A percentile compares a stretch with the other conserved stretches of the same genome.
These are phyloP conservation scores for Spilosoma lubricipeda DNA, from an alignment of 2,888 invertebrate species.

Conservation along the genomic window DNA sequence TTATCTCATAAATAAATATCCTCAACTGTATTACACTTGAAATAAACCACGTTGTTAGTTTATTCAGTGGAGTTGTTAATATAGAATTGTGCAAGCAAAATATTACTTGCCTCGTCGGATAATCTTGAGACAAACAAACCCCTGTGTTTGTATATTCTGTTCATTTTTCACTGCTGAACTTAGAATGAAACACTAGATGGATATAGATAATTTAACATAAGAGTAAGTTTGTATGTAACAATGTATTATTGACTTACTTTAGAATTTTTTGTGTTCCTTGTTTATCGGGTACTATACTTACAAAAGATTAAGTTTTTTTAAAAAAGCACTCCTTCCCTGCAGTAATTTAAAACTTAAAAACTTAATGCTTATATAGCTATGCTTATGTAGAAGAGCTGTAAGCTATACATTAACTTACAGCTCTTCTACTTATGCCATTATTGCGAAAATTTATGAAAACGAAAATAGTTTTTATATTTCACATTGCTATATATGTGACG, in stretches of 20 bases:
- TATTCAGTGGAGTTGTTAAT: constrained; percentile 1
- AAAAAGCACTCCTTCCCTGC: too few relatives aligned
- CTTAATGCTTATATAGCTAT: too few relatives aligned
- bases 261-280: neutral
- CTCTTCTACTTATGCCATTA: too few relatives aligned
- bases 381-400: too few relatives aligned
- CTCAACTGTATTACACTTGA: neutral
- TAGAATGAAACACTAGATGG: neutral
- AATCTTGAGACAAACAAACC: neutral
- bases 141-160: neutral
- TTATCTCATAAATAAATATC: neutral
- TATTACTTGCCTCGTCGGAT: neutral
- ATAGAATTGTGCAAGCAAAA: neutral
- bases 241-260: neutral
- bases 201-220: neutral
- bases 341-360: too few relatives aligned
- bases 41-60: neutral
- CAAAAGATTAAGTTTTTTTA: too few relatives aligned
- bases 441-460: too few relatives aligned
- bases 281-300: too few relatives aligned
- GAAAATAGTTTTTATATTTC: too few relatives aligned
- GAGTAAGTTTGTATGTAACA: neutral
- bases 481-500: too few relatives aligned
- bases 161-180: neutral
- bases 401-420: too few relatives aligned